Base-by-base conservation (phyloP, 30 jellyfish, hydroid and myxozoan species). In the Cassiopea xamachana region DNA sequence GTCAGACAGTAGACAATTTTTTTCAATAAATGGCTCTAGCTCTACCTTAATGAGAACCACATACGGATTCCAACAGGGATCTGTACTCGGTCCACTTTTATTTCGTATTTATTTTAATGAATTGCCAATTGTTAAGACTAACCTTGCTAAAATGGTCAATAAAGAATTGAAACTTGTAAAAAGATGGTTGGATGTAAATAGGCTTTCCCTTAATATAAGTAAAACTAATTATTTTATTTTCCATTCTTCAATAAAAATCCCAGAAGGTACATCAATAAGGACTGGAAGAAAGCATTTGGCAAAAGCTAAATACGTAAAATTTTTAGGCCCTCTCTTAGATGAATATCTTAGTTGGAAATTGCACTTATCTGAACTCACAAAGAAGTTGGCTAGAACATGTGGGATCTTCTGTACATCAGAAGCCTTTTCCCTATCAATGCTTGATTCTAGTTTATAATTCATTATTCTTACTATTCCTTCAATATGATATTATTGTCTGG, bases 41-140 rank as follows among this genome's bases (percentile, higher is more conserved):
- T 91, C 97, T 69, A 72, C 62, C n/a, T 46, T 74, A 77, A 75
- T 77, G 62, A 60, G 64, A 83, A 69, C 84, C 72, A 83, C 88
- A 18, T 72, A 83, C 47, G 91, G 97, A 58, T 91, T 91, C 15
- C 97, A 91, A 58, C 93, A 83, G 68, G 94, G 94, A 46, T 91
- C 94, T 19, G 94, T 78, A 55, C 87, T 78, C 48, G 87, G 87
- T 18, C 87, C 87, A 46, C 48, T 78, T 48, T 55, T 48, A 5
- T 78, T 78, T 51, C 73, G 49, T 19, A 78, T 12, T 78, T 78
- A 19, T 51, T 17, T 78, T 75, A 78, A 78, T 48, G 87, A 78
- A 17, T 48, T 78, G 48, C 87, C 87, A 48, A 78, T 48, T 78
- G 75, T 51, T 78, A 78, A 10, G 43, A 14, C 39, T 27, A 60